Percentiles rank a stretch among this genome's conserved stretches.
Conservation (phyloP, 2,113 vertebrate genomes). For the Emydura subglobosa region DNA sequence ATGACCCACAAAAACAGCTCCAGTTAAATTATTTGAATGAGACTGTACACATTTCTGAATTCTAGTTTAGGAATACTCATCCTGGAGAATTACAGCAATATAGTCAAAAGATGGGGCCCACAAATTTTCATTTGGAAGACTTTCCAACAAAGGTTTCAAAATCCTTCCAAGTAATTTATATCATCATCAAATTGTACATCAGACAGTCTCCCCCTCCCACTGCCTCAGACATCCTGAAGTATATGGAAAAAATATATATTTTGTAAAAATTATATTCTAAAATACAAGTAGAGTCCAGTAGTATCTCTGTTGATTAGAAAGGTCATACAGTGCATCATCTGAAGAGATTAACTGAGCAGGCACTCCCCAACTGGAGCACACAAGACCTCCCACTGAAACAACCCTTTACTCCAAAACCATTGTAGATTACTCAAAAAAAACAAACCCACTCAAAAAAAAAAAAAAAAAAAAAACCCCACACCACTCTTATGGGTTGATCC, state of each 20-base stretch:
- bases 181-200: background rate
- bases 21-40: background rate
- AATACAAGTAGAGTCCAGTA: background rate
- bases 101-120: background rate
- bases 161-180: background rate
- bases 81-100: background rate
- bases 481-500: background rate
- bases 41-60: background rate
- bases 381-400: background rate
- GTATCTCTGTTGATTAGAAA: background rate
- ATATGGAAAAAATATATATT: background rate
- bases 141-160: background rate
- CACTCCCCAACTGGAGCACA: too few relatives aligned
- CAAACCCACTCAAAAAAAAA: too few relatives aligned
- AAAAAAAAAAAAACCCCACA: too few relatives aligned
- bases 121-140: background rate
- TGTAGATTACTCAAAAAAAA: background rate
- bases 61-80: background rate
- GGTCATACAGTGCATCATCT: background rate
- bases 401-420: background rate
- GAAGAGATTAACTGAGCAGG: too few relatives aligned
- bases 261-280: background rate
- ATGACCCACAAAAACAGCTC: background rate
- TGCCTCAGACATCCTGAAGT: background rate
- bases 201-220: background rate